Base-by-base conservation (phyloP, 2,888 invertebrate species). In the Fabriciana adippe region DNA sequence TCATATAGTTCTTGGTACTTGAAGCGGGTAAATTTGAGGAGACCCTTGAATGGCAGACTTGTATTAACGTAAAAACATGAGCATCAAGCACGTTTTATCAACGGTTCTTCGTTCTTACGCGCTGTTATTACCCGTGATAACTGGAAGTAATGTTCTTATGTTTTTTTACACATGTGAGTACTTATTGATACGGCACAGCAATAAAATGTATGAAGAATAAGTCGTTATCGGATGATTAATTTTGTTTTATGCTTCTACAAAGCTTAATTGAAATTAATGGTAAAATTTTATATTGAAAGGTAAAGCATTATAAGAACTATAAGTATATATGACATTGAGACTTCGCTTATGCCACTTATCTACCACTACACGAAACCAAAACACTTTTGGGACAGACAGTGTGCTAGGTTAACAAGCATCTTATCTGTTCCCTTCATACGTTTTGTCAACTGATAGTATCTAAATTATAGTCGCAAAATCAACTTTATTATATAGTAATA, bases 381-480 rank as follows among this genome's bases (percentile, higher is more conserved):
- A 71, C 67, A 67, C 69, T 71, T 71, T 71, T 56, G 35, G 69
- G 21, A 64, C 66, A 64, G 64, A 55, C 51, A 65, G 66, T 31
- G 67, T 57, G 63, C 62, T 53, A 55, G 59, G 48, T 72, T 69
- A 72, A 67, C 67, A 67, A 72, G 67, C 69, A 59, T 69, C 69
- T 67, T 67, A 65, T 65, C 56, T 57, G 18, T 60, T 21, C 70
- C 69, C 69, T 63, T 71, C 63, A 65, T 50, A 66, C 62, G 57
- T 62, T 68, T 59, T 56, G 69, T 67, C 71, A 69, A 71, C 69
- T 66, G n/a, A 62, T 59, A 62, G 62, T 47, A 60, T n/a, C 50
- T 26, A 61, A 47, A n/a, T 18, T 31, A 6, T 64, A 50, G 59
- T 55, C 15, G 60, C 21, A 69, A 63, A 59, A 65, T 65, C 56